Base-by-base conservation (phyloP, 2,888 invertebrate species). In the Nemapogon koenigi region DNA sequence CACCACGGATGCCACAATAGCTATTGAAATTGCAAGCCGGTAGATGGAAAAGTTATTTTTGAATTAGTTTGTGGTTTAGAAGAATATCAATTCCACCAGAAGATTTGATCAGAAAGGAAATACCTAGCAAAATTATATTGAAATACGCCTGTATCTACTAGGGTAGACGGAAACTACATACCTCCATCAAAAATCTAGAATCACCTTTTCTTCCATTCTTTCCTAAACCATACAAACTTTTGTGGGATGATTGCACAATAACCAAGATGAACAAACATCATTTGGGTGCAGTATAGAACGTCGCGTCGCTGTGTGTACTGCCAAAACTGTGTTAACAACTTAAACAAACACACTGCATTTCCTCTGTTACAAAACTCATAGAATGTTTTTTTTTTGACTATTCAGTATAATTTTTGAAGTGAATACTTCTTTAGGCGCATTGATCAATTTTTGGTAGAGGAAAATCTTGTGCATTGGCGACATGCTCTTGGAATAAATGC, bases 261-360 rank as follows among this genome's bases (percentile, higher is more conserved):
- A n/a, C n/a, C n/a, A n/a, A 10, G 22, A 22, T 22, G 22, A 22
- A 22, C 19, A 33, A 33, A 33, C 33, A 33, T 33, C n/a, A 22
- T 22, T 6, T 22, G 4, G 6, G 22, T 22, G 4, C 22, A 22
- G n/a, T 13, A 17, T 31, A 31, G 31, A 31, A 31, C 17, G 31
- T 17, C 16, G 11, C n/a, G 3, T 11, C 3, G 28, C 15, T 28
- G 28, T 31, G 13, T 33, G 33, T 16, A 19, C 33, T 19, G 33
- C 33, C 33, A 33, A 33, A 33, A 33, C 33, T 33, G 17, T 33
- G 33, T 33, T 33, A 33, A 33, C 33, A 33, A 19, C 8, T 6
- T 22, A 22, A 22, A 22, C 22, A 14, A 31, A 31, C 31, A 2
- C 8, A 28, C 11, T n/a, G 4, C 22, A 7, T 15, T n/a, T 7